A percentile compares a stretch with the other conserved stretches of the same genome.
phyloP scores from a whole-genome alignment of 2,888 invertebrate species.

The Dolomedes plantarius region DNA sequence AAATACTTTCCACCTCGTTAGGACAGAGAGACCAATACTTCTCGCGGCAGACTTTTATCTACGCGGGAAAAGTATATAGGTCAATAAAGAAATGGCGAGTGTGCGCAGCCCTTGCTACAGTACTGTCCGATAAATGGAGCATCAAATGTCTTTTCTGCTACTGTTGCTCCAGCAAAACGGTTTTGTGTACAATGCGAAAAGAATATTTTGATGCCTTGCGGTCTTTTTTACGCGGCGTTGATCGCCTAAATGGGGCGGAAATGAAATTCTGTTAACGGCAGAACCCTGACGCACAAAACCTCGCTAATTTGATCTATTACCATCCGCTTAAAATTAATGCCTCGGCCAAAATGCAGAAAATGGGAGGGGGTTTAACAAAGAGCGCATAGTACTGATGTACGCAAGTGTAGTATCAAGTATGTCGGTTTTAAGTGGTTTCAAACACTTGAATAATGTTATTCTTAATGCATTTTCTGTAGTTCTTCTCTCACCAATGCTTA shows the following conservation, averaged over 20 bases:
- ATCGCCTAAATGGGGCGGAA: slow-evolving; percentile 56
- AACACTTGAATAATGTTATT: too few species aligned
- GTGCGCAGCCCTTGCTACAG: slow-evolving; percentile 2
- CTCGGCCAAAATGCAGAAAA: slow-evolving; percentile 41
- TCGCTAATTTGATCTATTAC: slow-evolving; percentile 68
- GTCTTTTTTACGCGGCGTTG: slow-evolving; percentile 65
- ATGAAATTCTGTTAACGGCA: slow-evolving; percentile 66
- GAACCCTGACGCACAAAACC: slow-evolving; percentile 37
- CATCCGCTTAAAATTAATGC: slow-evolving; percentile 59
- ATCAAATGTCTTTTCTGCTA: slow-evolving; percentile 69
- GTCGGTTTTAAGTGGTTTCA: too few species aligned
- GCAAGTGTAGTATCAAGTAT: too few species aligned
- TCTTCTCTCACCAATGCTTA: too few species aligned
- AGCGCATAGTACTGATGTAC: too few species aligned
- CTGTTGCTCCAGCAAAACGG: slow-evolving; percentile 68
- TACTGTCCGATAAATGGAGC: slow-evolving; percentile 60
- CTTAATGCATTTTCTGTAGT: too few species aligned
- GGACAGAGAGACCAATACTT: slow-evolving; percentile 50
- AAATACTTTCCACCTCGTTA: slow-evolving; percentile 62
- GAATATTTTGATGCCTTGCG: slow-evolving; percentile 59
- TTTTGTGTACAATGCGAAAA: slow-evolving; percentile 67
- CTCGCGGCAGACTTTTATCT: slow-evolving; percentile 53
- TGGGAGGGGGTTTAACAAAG: slow-evolving; percentile 6
- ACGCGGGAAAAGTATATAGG: slow-evolving; percentile 61
- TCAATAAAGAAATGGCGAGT: slow-evolving; percentile 39